Base-by-base conservation (phyloP, 1,140 invertebrate species). In the Lucilia sericata region DNA sequence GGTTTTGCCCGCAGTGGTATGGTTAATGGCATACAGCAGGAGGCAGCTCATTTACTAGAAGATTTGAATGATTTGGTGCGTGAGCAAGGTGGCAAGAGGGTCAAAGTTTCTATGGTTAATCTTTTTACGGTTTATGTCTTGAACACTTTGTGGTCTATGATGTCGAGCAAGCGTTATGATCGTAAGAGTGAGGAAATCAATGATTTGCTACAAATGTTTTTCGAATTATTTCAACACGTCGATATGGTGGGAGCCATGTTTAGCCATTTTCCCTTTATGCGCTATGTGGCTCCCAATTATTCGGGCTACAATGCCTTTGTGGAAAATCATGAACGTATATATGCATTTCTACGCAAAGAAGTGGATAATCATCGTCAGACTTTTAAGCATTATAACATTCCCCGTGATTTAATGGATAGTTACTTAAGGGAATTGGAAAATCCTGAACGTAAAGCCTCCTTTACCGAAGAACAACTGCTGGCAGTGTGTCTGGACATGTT, bases 91-190 rank as follows among this genome's bases (percentile, higher is more conserved):
- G 89, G 91, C 12, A 86, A 87, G 34, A 87, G 90, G 2, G 92
- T 92, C 5, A 85, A 93, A 2, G 88, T 94, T 1, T 90, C 93
- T 84, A 96, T 96, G 94, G 92, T 95, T 51, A 94, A 95, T 84
- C 92, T 94, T 47, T 96, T 96, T 86, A 94, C 94, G 49, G 93
- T 95, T 0, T 94, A 95, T 84, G 94, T 97, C 47, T 90, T 97
- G 13, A 98, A 98, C 86, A 96, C 96, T 0, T 91, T 98, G 0
- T 98, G 97, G 96, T 94, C 93, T 82, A 96, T 98, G 94, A 94
- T 98, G 91, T 96, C 97, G 82, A 96, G 97, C 1, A 94, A 92
- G 17, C 92, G 95, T 75, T 96, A 95, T 82, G 92, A 93, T 82
- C 91, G 92, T 1, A 94, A 94, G 30, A 95, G 96, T 78, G 91